Percentiles rank a stretch among this genome's conserved stretches.
Evolutionary conservation across 2,797 vertebrate genomes (phyloP).

Genomic region (Caiman crocodilus): DNA sequence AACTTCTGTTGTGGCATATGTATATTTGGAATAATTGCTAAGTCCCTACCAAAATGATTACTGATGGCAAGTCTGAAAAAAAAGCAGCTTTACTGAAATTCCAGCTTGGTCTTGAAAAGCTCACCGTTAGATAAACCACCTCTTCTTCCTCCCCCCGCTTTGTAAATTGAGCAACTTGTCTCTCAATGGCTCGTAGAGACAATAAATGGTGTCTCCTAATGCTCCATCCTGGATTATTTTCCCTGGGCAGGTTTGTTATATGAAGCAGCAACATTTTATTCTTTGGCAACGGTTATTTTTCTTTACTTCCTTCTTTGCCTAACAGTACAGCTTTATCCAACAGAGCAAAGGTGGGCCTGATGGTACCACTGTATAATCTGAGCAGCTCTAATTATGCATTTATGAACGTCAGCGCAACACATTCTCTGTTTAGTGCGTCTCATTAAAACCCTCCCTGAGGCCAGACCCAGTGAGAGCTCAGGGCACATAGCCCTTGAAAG

Average conservation of each 20-base stretch:
- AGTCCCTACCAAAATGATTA: not conserved
- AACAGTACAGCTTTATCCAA: not conserved
- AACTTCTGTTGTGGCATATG: not conserved
- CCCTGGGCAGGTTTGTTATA: not conserved
- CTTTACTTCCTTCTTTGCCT: not conserved
- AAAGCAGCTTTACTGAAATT: not conserved
- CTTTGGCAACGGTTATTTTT: not conserved
- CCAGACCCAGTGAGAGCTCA: not conserved
- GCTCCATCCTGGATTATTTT: too few species aligned
- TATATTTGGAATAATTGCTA: not conserved
- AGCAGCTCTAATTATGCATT: not conserved
- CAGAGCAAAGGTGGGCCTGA: not conserved
- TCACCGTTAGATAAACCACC: not conserved
- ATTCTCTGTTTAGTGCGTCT: not conserved
- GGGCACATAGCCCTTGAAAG: not conserved
- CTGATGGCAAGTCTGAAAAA: conserved; percentile 15
- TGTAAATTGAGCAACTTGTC: not conserved
- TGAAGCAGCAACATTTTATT: not conserved
- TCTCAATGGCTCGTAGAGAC: not conserved
- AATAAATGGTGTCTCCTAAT: not conserved
- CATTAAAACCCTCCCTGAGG: not conserved
- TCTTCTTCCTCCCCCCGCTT: not conserved
- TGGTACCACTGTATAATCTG: not conserved
- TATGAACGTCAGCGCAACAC: not conserved
- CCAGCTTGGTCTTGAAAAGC: not conserved